A percentile compares a stretch with the other conserved stretches of the same genome.
Conservation (phyloP, 2,888 invertebrate species). For the Leptopilina drosophilae region DNA sequence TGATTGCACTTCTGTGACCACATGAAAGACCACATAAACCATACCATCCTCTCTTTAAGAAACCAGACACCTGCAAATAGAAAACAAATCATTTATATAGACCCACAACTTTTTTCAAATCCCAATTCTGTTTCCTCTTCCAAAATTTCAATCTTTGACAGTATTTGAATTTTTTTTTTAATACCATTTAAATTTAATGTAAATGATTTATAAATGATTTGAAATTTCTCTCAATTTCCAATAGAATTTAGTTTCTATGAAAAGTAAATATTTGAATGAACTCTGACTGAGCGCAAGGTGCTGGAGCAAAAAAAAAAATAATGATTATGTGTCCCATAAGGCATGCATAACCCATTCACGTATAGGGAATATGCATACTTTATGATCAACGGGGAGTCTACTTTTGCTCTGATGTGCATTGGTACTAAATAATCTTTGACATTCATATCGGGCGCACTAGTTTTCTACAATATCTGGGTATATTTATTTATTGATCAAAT, state of each 20-base stretch:
- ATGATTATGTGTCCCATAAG: conserved; percentile 32
- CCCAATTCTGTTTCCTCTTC: too few species aligned
- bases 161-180: too few species aligned
- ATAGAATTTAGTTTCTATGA: not conserved
- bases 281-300: not conserved
- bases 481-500: conserved; percentile 47
- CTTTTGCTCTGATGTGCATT: conserved; percentile 33
- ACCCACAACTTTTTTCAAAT: too few species aligned
- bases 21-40: too few species aligned
- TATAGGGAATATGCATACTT: conserved; percentile 48
- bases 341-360: conserved; percentile 35
- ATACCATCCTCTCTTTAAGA: too few species aligned
- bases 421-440: conserved; percentile 51
- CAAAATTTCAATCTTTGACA: too few species aligned
- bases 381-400: conserved; percentile 40
- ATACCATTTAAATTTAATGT: too few species aligned
- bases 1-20: too few species aligned
- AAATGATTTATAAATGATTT: too few species aligned
- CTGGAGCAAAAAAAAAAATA: not conserved
- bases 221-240: too few species aligned
- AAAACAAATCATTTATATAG: too few species aligned
- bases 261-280: not conserved
- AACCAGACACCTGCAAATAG: too few species aligned
- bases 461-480: conserved; percentile 45
- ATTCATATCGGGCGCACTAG: conserved; percentile 48